Evolutionary conservation across 2,113 vertebrate species (phyloP), one percentile per base, ranked within the genome.

Genomic region (Rattus rattus): DNA sequence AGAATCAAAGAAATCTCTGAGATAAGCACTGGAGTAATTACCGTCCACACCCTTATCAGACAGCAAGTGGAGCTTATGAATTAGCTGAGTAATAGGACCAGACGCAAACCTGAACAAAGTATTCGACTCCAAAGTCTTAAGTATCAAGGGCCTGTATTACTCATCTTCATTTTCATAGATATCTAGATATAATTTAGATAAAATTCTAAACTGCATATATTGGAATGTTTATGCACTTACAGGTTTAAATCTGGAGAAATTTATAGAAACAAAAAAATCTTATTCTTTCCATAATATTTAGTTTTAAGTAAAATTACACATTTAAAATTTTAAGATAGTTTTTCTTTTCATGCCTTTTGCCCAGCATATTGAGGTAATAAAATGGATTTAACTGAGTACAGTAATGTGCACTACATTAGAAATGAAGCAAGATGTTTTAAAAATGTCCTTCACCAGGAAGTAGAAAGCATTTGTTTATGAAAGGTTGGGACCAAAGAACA

Each of bases 171-270:
- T 70, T 61, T 87, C 12, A 14, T 63, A 67, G 13, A 52, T 73
- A 54, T 33, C 59, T 67, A 87, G 6, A 91, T 85, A 12, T 24
- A 75, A 24, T 43, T 75, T 69, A 69, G 36, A 9, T 20, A 72
- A 36, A 86, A 83, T 59, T 19, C 4, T 5, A 76, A 67, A 22
- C 24, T 76, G 9, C 67, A 3, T 30, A 69, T 22, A 19, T 30
- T 49, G 22, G 11, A 30, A 54, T 79, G 3, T 43, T 79, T 52
- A 47, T 26, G 54, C 1, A 59, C 47, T 73, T n/a, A 84, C 1
- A 85, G 8, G 63, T 86, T 90, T 75, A 86, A 94, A 26, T 89
- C 52, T 81, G 19, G 75, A 92, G 39, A 39, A 85, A 88, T 33
- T 30, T 43, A 56, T 33, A 47, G 73, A 52, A 7, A 92, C 22